Conservation (phyloP, 92 coral and sea anemone species). For the Porites divaricata region DNA sequence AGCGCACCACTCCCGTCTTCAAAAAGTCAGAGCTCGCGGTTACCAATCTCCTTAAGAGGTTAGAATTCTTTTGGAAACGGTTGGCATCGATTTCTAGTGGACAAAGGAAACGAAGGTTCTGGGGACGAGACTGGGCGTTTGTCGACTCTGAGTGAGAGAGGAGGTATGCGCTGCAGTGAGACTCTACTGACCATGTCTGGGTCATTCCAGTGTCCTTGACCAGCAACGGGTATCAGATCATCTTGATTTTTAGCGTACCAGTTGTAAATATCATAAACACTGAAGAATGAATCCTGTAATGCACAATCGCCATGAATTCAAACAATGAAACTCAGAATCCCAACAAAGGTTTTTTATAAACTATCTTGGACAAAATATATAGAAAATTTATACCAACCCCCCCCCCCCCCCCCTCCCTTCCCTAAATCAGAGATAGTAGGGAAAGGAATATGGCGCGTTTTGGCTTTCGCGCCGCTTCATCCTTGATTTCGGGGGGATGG, state of each 20-base stretch:
- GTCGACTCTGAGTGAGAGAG: too few species aligned
- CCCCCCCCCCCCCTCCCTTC: too few species aligned
- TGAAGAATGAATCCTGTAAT: slow-evolving; percentile 85
- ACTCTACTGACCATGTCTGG: slow-evolving; percentile 88
- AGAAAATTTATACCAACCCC: too few species aligned
- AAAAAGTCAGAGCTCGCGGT: neutral
- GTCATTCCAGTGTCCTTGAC: slow-evolving; percentile 98
- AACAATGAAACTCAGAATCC: neutral
- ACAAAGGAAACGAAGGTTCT: too few species aligned
- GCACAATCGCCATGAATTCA: neutral
- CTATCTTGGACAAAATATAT: too few species aligned
- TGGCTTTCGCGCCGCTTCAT: too few species aligned
- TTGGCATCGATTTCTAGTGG: too few species aligned
- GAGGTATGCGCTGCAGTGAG: neutral
- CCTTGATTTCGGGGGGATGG: too few species aligned
- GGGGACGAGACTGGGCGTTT: too few species aligned
- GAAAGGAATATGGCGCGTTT: too few species aligned
- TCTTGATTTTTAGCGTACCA: slow-evolving; percentile 87
- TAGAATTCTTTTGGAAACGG: neutral
- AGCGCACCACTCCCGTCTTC: neutral
- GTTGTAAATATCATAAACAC: slow-evolving; percentile 72
- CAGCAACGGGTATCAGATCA: slow-evolving; percentile 88
- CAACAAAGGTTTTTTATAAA: too few species aligned
- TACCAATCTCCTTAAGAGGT: neutral
- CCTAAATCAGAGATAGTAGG: too few species aligned